Evolutionary conservation across 2,888 invertebrate species (phyloP).

Genomic region (Trachelus troglodyta): DNA sequence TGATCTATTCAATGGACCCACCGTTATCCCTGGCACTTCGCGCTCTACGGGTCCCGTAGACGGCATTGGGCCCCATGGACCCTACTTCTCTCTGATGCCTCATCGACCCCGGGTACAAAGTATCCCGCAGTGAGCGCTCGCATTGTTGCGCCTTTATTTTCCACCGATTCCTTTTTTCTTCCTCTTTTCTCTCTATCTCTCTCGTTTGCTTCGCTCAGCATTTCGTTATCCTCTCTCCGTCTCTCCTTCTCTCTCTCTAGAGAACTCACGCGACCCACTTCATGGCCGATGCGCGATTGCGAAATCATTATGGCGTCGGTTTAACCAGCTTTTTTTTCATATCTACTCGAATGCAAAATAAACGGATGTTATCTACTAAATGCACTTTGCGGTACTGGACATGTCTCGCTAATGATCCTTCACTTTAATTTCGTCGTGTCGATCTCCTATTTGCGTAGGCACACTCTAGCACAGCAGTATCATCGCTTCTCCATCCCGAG

Average conservation of each 20-base stretch:
- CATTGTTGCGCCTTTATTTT: constrained; percentile 60
- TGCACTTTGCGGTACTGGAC: too few species aligned
- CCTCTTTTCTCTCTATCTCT: constrained; percentile 12
- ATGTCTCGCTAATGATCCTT: neutral
- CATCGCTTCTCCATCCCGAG: neutral
- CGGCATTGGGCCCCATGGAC: neutral
- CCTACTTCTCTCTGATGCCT: neutral
- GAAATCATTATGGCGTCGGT: too few species aligned
- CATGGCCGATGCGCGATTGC: too few species aligned
- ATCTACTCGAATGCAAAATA: constrained; percentile 8
- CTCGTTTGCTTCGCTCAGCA: constrained; percentile 13
- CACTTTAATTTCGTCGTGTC: neutral
- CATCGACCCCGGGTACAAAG: constrained; percentile 7
- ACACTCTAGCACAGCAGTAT: neutral
- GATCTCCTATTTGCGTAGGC: neutral
- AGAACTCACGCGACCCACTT: neutral
- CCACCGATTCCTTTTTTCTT: constrained; percentile 21
- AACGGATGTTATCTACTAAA: neutral
- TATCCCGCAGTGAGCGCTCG: constrained; percentile 54
- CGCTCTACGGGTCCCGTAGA: constrained; percentile 46
- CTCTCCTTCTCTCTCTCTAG: constrained; percentile 7
- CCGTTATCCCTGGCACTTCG: constrained; percentile 51
- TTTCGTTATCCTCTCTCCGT: constrained; percentile 11
- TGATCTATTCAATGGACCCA: constrained; percentile 66
- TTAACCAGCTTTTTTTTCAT: neutral